Evolutionary conservation across 2,797 vertebrate genomes (phyloP).

Genomic region (Podarcis lilfordi): DNA sequence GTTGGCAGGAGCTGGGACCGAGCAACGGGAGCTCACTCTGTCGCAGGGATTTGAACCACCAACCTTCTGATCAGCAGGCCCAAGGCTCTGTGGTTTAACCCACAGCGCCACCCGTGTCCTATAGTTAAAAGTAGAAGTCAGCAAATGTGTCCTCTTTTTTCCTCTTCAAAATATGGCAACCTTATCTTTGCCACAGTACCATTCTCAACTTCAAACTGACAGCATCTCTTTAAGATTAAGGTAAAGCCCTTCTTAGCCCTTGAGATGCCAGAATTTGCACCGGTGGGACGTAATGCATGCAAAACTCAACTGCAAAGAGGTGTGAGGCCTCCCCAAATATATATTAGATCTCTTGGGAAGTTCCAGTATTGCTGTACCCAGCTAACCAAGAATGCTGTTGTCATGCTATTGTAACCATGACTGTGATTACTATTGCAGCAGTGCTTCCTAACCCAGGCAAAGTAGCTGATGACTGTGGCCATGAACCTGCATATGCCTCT

Average conservation of each 20-base stretch:
- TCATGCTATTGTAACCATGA: too few relatives aligned
- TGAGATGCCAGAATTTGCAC: too few relatives aligned
- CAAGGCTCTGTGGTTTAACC: too few relatives aligned
- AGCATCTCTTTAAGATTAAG: background rate
- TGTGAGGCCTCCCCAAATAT: background rate
- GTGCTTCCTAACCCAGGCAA: background rate
- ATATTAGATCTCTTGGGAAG: background rate
- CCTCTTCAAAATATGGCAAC: too few relatives aligned
- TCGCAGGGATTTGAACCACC: fast-evolving
- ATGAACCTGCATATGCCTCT: background rate
- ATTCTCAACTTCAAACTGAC: background rate
- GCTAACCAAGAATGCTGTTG: background rate
- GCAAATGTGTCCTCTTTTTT: too few relatives aligned
- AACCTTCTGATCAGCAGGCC: too few relatives aligned
- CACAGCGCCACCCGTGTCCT: too few relatives aligned
- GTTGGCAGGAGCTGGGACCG: too few relatives aligned
- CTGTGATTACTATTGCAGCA: background rate
- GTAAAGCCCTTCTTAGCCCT: background rate
- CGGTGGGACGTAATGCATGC: background rate
- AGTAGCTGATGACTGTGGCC: background rate
- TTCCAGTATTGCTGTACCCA: background rate
- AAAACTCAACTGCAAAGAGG: too few relatives aligned
- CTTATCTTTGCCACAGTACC: background rate
- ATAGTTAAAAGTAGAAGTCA: too few relatives aligned
- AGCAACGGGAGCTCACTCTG: too few relatives aligned